phyloP scores from a whole-genome alignment of 2,797 vertebrate genomes.

The Emys orbicularis region DNA sequence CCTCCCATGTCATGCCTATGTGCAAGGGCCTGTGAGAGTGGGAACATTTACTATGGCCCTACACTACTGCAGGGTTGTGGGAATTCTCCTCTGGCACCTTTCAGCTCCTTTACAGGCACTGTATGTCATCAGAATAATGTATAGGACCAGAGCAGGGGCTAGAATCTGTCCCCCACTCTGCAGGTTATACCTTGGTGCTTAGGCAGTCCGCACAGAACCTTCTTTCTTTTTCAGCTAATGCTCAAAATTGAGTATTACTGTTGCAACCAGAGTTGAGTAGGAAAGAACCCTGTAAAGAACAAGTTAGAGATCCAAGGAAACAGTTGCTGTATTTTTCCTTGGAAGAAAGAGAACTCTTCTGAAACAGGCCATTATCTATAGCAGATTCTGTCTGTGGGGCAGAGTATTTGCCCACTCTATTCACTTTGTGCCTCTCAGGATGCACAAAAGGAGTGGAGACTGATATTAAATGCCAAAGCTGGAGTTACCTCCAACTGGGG shows the following conservation, averaged over 20 bases:
- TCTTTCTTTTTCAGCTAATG: not conserved
- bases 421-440: not conserved
- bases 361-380: not conserved
- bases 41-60: not conserved
- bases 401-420: not conserved
- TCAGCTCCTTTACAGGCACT: rapidly evolving
- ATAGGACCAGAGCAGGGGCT: not conserved
- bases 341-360: not conserved
- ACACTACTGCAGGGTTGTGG: not conserved
- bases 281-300: not conserved
- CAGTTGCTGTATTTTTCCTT: not conserved
- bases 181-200: not conserved
- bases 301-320: not conserved
- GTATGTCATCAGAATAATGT: not conserved
- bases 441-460: too few relatives aligned
- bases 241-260: not conserved
- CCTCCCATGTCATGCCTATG: not conserved
- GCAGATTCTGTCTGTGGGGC: not conserved
- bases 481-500: too few relatives aligned
- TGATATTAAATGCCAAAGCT: too few relatives aligned
- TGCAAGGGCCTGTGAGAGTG: not conserved
- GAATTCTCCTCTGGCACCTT: not conserved
- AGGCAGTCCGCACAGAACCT: not conserved
- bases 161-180: not conserved
- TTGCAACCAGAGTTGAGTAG: not conserved